Evolutionary conservation across 2,888 invertebrate species (phyloP).

Genomic region (Drosophila macrospina): DNA sequence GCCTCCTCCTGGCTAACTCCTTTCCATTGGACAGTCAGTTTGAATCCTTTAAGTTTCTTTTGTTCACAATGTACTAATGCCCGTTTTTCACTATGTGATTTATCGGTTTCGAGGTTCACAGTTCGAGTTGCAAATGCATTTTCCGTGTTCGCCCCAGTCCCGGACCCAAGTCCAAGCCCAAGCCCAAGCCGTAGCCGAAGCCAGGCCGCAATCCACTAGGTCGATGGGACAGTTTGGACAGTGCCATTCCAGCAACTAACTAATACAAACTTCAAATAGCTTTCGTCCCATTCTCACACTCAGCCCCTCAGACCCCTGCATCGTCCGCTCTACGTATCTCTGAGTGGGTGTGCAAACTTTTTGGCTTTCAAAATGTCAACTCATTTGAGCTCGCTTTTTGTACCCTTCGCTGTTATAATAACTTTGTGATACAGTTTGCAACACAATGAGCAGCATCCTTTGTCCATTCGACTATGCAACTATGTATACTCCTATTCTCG

Average conservation of each 20-base stretch:
- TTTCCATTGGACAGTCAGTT: slow-evolving; percentile 57
- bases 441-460: slow-evolving; percentile 42
- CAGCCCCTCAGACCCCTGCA: too few relatives aligned
- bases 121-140: slow-evolving; percentile 82
- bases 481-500: slow-evolving; percentile 28
- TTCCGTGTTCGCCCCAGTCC: slow-evolving; percentile 62
- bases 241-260: slow-evolving; percentile 52
- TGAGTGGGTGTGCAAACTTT: slow-evolving; percentile 58
- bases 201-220: slow-evolving; percentile 17
- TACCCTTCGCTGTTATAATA: slow-evolving; percentile 54
- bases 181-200: slow-evolving; percentile 12
- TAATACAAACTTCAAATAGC: slow-evolving; percentile 72
- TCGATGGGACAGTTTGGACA: slow-evolving; percentile 23
- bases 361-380: slow-evolving; percentile 74
- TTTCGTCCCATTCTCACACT: slow-evolving; percentile 45
- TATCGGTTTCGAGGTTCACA: slow-evolving; percentile 81
- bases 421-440: slow-evolving; percentile 60
- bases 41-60: slow-evolving; percentile 79
- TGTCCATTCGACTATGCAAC: slow-evolving; percentile 39
- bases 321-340: slow-evolving; percentile 21
- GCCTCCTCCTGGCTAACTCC: slow-evolving; percentile 42
- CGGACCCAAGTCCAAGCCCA: slow-evolving; percentile 16
- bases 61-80: slow-evolving; percentile 77
- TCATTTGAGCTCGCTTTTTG: slow-evolving; percentile 53
- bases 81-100: slow-evolving; percentile 82